A percentile compares a stretch with the other conserved stretches of the same genome.
Conservation (phyloP, 2,797 vertebrate species). For the Protonibea diacanthus region DNA sequence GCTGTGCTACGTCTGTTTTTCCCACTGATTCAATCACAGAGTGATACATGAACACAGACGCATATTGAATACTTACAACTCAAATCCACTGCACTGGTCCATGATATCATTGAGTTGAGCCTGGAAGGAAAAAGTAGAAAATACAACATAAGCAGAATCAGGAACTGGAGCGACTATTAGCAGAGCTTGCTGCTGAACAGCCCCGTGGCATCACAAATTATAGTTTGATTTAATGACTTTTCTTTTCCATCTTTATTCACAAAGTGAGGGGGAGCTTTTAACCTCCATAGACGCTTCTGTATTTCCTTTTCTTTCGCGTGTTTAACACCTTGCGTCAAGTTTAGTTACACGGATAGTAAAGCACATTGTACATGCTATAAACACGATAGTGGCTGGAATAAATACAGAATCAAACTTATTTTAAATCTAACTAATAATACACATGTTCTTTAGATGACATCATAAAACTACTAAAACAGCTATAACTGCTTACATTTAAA, state of each 20-base stretch:
- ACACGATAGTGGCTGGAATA: not conserved
- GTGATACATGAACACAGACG: not conserved
- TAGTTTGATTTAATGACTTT: not conserved
- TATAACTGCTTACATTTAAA: not conserved
- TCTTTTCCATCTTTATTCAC: not conserved
- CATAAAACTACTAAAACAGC: not conserved
- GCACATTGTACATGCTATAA: not conserved
- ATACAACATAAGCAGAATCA: not conserved
- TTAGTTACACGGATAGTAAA: not conserved
- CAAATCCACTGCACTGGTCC: conserved; percentile 98
- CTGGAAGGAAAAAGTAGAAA: conserved; percentile 75
- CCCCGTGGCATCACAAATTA: not conserved
- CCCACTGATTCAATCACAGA: not conserved
- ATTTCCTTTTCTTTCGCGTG: not conserved
- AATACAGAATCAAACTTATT: not conserved
- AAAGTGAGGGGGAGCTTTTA: not conserved
- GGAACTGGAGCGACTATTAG: not conserved
- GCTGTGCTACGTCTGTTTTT: not conserved
- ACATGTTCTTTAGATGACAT: not conserved
- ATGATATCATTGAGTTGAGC: conserved; percentile 94
- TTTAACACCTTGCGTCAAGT: not conserved
- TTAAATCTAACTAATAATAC: not conserved
- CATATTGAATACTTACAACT: conserved; percentile 91
- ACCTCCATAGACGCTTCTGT: not conserved
- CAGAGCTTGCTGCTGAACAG: no score